phyloP scores from a whole-genome alignment of 2,797 vertebrate species.

The Enteromius anoplus region DNA sequence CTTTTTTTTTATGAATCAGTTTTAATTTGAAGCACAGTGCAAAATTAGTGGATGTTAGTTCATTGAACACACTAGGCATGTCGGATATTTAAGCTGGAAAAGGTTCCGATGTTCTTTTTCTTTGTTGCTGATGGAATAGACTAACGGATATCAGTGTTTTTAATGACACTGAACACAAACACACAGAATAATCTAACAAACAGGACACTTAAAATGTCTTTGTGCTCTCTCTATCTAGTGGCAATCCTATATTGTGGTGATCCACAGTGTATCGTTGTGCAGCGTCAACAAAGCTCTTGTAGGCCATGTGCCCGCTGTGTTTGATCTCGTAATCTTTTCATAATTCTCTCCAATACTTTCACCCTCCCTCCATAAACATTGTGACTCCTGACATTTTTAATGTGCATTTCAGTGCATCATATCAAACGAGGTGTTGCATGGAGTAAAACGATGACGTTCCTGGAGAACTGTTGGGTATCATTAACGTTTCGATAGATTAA shows the following conservation, averaged over 20 bases:
- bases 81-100: constrained; percentile 9
- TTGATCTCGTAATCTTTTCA: constrained; percentile 18
- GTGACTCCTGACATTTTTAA: constrained; percentile 35
- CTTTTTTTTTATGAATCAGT: constrained; percentile 60
- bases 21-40: constrained; percentile 65
- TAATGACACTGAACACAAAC: constrained; percentile 21
- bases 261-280: constrained; percentile 39
- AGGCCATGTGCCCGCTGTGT: not conserved
- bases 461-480: constrained; percentile 55
- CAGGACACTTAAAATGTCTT: constrained; percentile 23
- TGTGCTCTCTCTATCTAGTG: constrained; percentile 37
- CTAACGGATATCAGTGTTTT: constrained; percentile 17
- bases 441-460: constrained; percentile 42
- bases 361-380: constrained; percentile 24
- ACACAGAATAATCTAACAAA: constrained; percentile 16
- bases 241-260: constrained; percentile 36
- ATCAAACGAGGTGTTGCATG: not conserved
- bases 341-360: constrained; percentile 15
- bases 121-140: not conserved
- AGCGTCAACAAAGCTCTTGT: constrained; percentile 1
- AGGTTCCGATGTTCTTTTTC: not conserved
- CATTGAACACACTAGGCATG: constrained; percentile 21
- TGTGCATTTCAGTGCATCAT: constrained; percentile 18
- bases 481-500: constrained; percentile 47
- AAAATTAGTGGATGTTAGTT: constrained; percentile 57